Percentiles rank a stretch among this genome's conserved stretches.
phyloP scores from a whole-genome alignment of 2,797 vertebrate species.

The Cephalopachus bancanus region DNA sequence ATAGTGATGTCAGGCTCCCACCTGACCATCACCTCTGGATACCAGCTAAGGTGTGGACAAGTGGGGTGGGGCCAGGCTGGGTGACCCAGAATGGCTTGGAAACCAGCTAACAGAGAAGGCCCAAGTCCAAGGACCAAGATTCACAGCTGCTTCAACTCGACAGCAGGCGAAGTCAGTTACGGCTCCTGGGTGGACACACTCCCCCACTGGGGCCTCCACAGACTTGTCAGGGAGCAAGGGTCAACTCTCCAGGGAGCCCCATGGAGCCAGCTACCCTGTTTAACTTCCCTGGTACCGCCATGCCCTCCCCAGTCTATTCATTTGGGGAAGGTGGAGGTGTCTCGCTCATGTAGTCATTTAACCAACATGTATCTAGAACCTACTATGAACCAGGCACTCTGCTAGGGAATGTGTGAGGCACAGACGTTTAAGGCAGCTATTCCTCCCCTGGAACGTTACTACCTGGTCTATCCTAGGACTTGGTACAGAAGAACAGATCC shows the following conservation, averaged over 20 bases:
- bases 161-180: constrained; percentile 73
- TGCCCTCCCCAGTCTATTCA: too few species aligned
- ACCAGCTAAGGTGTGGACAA: neutral
- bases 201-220: constrained; percentile 64
- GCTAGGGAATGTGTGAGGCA: too few species aligned
- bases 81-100: neutral
- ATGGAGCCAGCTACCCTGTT: neutral
- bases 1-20: neutral
- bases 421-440: too few species aligned
- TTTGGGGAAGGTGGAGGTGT: too few species aligned
- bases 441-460: neutral
- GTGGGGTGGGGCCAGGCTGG: neutral
- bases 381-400: too few species aligned
- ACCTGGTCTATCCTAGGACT: neutral
- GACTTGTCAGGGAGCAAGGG: neutral
- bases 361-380: too few species aligned
- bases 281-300: too few species aligned
- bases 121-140: constrained; percentile 74
- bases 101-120: constrained; percentile 64
- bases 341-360: too few species aligned
- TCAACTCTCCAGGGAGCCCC: neutral
- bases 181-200: constrained; percentile 66
- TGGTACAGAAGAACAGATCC: neutral
- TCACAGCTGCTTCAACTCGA: constrained; percentile 69
- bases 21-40: neutral